These are phyloP conservation scores for Lochmaea capreae DNA, from an alignment of 2,888 invertebrate genomes.

Conservation along the genomic window DNA sequence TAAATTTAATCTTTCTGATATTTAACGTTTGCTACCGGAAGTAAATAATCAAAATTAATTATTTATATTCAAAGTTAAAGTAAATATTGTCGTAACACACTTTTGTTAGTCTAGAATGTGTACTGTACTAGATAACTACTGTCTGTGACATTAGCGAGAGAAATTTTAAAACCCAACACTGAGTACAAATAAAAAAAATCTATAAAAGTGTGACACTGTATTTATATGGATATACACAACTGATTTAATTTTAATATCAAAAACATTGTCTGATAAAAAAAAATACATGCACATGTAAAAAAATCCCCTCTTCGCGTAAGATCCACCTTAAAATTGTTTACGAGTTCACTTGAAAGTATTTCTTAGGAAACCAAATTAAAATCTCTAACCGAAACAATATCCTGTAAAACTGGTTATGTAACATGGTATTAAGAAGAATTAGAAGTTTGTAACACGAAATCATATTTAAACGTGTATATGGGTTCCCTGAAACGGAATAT, in stretches of 20 bases:
- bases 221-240: too few species aligned
- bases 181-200: background rate
- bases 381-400: slow-evolving; percentile 29
- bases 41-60: background rate
- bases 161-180: background rate
- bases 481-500: slow-evolving; percentile 14
- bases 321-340: background rate
- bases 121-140: background rate
- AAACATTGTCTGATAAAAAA: too few species aligned
- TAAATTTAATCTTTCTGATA: background rate
- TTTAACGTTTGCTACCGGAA: background rate
- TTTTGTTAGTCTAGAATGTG: background rate
- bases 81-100: background rate
- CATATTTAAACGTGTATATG: slow-evolving; percentile 12
- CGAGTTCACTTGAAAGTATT: slow-evolving; percentile 11
- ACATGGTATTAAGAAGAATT: slow-evolving; percentile 33
- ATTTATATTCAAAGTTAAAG: background rate
- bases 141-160: background rate
- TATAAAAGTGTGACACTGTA: too few species aligned
- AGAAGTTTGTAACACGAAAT: slow-evolving; percentile 29
- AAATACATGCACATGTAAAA: background rate
- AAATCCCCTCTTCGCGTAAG: background rate
- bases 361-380: slow-evolving; percentile 29
- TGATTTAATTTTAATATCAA: too few species aligned
- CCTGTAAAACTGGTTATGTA: slow-evolving; percentile 36